Evolutionary conservation across 1,140 invertebrate species (phyloP), one percentile per base, ranked within the genome.

Genomic region (Trichonephila inaurata): DNA sequence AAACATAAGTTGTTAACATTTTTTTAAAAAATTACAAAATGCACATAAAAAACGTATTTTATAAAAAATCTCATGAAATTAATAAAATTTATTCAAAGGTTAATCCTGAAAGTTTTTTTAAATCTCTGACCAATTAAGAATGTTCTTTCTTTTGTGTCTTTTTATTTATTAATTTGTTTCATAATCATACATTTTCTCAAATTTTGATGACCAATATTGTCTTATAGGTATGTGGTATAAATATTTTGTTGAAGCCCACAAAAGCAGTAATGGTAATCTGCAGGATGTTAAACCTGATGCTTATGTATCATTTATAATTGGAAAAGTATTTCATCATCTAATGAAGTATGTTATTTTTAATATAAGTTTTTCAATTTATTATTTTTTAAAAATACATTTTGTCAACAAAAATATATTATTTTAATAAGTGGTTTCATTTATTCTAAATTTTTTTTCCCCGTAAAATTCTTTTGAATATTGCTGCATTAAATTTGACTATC

Each of bases 171-270:
- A 12, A 10, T 51, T 51, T 51, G 6, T 12, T 51, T 5, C 51
- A 51, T 51, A 51, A 51, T 51, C 51, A 28, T n/a, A n/a, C 28
- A 51, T 51, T 51, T 51, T 0, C 51, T 51, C 5, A 51, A 51
- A 24, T 85, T 60, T 89, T 89, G 69, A 28, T 33, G 14, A 62
- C 16, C 28, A 24, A 44, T 60, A 88, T 40, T 88, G 6, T 77
- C 61, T 92, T 88, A 8, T 60, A 93, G 92, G 92, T 81, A 58
- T 81, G 19, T 93, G 92, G 92, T 93, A 88, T 44, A 93, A 87
- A 58, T 89, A 88, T 61, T 82, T 77, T 61, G 28, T 93, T 3
- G 92, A 93, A 24, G 81, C 51, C 28, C 92, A 88, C 28, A 93
- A 93, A n/a, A 92, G 72, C 28, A 85, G 28, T 66, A 87, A 69